Conservation (phyloP, 2,888 invertebrate genomes). For the Halocaridina rubra region DNA sequence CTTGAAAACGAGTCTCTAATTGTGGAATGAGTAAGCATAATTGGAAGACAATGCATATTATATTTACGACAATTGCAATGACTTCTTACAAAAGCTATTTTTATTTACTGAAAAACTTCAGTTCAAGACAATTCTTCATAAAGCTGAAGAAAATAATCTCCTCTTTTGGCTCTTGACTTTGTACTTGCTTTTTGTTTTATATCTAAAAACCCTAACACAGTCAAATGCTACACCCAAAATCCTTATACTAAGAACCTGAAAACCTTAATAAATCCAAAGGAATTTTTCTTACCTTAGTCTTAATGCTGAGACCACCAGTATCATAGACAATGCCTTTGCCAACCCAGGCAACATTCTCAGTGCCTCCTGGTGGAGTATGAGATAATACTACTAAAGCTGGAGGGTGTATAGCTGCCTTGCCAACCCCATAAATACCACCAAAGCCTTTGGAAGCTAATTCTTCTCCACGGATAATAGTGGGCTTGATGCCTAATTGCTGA, state of each 20-base stretch:
- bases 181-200: no score
- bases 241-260: background rate
- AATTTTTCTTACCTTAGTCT: constrained; percentile 77
- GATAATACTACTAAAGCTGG: constrained; percentile 79
- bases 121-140: no score
- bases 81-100: no score
- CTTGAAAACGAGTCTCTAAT: no score
- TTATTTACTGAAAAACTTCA: no score
- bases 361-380: constrained; percentile 74
- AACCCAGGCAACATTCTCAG: constrained; percentile 83
- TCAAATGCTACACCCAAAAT: no score
- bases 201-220: no score
- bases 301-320: constrained; percentile 92
- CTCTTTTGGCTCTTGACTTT: no score
- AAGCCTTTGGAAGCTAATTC: constrained; percentile 81
- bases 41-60: no score
- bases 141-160: no score
- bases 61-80: no score
- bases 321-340: constrained; percentile 96
- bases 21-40: no score
- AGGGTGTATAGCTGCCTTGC: constrained; percentile 78
- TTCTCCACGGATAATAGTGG: constrained; percentile 82
- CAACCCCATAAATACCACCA: constrained; percentile 90
- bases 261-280: background rate
- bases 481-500: constrained; percentile 75